These are phyloP conservation scores for Ardeotis arabs DNA, from an alignment of 2,113 vertebrate species.

Conservation along the genomic window DNA sequence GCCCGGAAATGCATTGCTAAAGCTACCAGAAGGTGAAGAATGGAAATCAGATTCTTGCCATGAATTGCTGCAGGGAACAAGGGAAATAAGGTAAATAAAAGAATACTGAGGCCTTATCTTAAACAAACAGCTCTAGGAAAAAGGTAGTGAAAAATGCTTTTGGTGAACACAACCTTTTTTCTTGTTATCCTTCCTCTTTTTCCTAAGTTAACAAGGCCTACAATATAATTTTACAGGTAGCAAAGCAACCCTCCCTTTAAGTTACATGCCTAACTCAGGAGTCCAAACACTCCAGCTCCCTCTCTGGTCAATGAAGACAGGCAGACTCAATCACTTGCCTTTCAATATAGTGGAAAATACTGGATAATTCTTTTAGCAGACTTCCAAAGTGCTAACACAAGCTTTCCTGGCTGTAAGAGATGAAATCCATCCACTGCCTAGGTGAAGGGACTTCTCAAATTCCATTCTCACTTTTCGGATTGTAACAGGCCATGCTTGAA, in stretches of 20 bases:
- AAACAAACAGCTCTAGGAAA: background rate
- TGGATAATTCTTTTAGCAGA: background rate
- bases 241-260: background rate
- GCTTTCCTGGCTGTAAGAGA: background rate
- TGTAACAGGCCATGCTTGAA: background rate
- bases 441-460: background rate
- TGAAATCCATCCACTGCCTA: background rate
- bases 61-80: slow-evolving; percentile 83
- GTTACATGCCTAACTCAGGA: background rate
- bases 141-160: background rate
- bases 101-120: background rate
- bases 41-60: slow-evolving; percentile 91
- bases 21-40: slow-evolving; percentile 89
- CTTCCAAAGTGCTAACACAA: background rate
- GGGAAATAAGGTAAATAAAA: background rate
- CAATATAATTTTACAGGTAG: background rate
- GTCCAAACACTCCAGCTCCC: background rate
- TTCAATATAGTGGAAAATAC: background rate
- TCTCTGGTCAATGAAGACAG: background rate
- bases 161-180: background rate
- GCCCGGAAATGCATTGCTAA: slow-evolving; percentile 92
- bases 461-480: background rate
- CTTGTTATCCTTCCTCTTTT: background rate
- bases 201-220: background rate
- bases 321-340: background rate